phyloP scores from a whole-genome alignment of 1,140 invertebrate species.

The Stenopsyche tienmushanensis region DNA sequence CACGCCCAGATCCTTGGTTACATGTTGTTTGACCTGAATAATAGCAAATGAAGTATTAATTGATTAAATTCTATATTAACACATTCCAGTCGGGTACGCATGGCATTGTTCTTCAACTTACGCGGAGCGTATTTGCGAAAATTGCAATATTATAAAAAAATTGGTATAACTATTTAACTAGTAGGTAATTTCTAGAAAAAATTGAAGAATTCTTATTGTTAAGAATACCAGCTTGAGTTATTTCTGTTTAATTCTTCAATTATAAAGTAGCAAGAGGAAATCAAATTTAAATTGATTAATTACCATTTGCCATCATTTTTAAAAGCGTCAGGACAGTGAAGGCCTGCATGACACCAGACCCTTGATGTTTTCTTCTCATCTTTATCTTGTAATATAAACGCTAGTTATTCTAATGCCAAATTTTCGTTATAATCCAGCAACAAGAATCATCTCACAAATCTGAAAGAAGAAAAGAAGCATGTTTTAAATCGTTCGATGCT shows the following conservation, averaged over 20 bases:
- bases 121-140: not conserved
- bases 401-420: conserved; percentile 1
- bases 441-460: conserved; percentile 21
- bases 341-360: conserved; percentile 76
- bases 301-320: conserved; percentile 84
- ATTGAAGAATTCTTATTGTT: too few species aligned
- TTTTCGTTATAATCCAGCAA: conserved; percentile 26
- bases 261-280: too few species aligned
- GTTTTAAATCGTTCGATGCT: too few species aligned
- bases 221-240: too few species aligned
- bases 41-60: not conserved
- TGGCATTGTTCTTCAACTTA: too few species aligned
- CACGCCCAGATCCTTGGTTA: conserved; percentile 80
- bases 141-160: not conserved
- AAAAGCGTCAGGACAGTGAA: conserved; percentile 80
- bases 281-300: conserved; percentile 42
- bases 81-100: too few species aligned
- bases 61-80: not conserved
- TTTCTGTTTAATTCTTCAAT: too few species aligned
- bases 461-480: too few species aligned
- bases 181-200: too few species aligned
- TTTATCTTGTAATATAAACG: conserved; percentile 34
- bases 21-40: conserved; percentile 82
- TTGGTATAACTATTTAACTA: not conserved
- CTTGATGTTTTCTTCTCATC: conserved; percentile 59